Evolutionary conservation across 2,797 vertebrate species (phyloP), one percentile per base, ranked within the genome.

Genomic region (Xenops minutus): DNA sequence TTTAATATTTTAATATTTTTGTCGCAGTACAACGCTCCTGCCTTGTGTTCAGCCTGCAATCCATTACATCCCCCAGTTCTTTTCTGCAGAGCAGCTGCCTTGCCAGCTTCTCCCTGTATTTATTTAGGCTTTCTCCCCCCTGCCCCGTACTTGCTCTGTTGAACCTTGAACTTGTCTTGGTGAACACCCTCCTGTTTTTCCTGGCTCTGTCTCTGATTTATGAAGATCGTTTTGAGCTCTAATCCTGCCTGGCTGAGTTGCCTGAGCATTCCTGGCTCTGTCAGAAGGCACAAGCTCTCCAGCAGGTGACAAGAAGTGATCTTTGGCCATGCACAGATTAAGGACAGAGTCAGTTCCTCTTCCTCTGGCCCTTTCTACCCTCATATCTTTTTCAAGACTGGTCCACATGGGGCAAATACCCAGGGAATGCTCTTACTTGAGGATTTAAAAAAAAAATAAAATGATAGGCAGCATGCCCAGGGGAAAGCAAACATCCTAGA

Each of bases 151-250:
- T 91, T 88, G 48, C 88, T 95, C 11, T 0, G 44, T 54, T 80
- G 94, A 96, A 91, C 87, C 84, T 87, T 62, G 34, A 43, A 41
- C 91, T 91, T 87, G 75, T 77, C 64, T 82, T 64, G 56, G 68
- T 91, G 91, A 95, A 85, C 85, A 67, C 87, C 32, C 59, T 89
- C 29, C 49, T 89, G 85, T 80, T 94, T 92, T 95, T 92, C 56
- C 93, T 92, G 91, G 82, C 82, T 72, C 85, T 64, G 0, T n/a
- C 72, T 85, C 87, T 20, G 11, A 73, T 92, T 88, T 85, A 89
- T 88, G 59, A 66, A 71, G 91, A 73, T 48, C 0, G 0, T 69
- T 95, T 68, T 85, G 68, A 92, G 78, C 54, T 54, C 75, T 55
- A 66, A 85, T 67, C 61, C 82, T 80, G 72, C 73, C 75, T 95